Conservation (phyloP, 2,888 invertebrate species). For the Ornithoptera alexandrae region DNA sequence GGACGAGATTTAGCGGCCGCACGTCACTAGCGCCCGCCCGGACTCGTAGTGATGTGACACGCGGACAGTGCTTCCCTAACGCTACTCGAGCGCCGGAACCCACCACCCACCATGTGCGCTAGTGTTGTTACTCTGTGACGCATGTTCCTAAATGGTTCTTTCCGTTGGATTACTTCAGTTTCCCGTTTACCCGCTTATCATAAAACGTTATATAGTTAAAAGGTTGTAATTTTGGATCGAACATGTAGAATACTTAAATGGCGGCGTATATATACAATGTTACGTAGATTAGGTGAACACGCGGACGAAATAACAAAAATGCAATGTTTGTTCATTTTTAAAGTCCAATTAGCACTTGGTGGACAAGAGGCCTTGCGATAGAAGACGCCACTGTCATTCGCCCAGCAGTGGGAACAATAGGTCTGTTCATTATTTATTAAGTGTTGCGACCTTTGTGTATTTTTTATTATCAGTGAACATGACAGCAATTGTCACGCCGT, state of each 20-base stretch:
- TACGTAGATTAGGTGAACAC: not conserved
- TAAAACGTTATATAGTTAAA: not conserved
- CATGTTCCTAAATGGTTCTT: slow-evolving; percentile 69
- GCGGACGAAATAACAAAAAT: too few species aligned
- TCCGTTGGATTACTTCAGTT: slow-evolving; percentile 46
- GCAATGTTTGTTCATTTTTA: too few species aligned
- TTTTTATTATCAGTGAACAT: slow-evolving; percentile 13
- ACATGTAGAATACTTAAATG: not conserved
- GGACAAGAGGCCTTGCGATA: too few species aligned
- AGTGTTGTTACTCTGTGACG: slow-evolving; percentile 65
- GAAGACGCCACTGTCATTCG: too few species aligned
- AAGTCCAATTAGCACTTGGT: too few species aligned
- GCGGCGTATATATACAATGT: not conserved
- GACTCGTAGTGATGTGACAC: slow-evolving; percentile 63
- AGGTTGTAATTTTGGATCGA: slow-evolving; percentile 8
- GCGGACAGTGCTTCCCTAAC: slow-evolving; percentile 58
- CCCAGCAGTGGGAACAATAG: too few species aligned
- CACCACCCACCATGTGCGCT: not conserved
- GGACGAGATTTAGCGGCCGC: slow-evolving; percentile 74
- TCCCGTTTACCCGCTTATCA: slow-evolving; percentile 5
- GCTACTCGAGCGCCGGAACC: slow-evolving; percentile 34
- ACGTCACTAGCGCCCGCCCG: slow-evolving; percentile 39
- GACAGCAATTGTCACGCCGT: slow-evolving; percentile 16
- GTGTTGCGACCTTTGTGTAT: too few species aligned
- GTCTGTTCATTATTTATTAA: too few species aligned